Percentiles rank a stretch among this genome's conserved stretches.
Conservation (phyloP, 2,113 vertebrate genomes). For the Passer montanus region DNA sequence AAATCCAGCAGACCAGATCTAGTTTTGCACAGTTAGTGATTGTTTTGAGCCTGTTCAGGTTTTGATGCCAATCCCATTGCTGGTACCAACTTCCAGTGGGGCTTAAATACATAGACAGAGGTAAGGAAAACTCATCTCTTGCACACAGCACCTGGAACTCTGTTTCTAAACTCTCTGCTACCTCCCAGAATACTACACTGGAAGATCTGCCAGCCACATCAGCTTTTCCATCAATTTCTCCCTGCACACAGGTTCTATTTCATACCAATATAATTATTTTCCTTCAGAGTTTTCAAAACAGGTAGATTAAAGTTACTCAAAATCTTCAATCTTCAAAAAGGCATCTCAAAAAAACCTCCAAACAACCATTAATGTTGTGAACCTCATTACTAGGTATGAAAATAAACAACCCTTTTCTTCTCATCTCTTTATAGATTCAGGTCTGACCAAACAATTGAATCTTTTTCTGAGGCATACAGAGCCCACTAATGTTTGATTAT, state of each 20-base stretch:
- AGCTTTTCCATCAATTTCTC: not conserved
- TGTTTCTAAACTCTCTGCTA: not conserved
- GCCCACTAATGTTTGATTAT: not conserved
- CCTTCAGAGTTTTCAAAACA: not conserved
- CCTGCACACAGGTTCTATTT: not conserved
- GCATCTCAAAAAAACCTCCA: accelerated
- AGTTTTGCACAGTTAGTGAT: not conserved
- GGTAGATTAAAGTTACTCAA: not conserved
- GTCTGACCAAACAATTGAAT: not conserved
- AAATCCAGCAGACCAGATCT: not conserved
- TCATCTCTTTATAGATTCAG: not conserved
- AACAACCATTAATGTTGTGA: not conserved
- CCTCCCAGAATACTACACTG: not conserved
- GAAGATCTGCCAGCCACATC: not conserved
- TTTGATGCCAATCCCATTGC: not conserved
- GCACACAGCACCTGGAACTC: not conserved
- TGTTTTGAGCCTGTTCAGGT: not conserved
- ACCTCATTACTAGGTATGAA: not conserved
- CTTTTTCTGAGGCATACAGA: not conserved
- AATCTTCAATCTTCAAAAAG: not conserved
- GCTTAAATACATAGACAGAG: not conserved
- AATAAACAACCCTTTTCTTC: not conserved
- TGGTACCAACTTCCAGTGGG: not conserved
- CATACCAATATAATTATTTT: not conserved
- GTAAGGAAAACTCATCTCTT: not conserved